Percentiles rank a stretch among this genome's conserved stretches.
These are phyloP conservation scores for Allolobophora icterica DNA, from an alignment of 2,888 invertebrate genomes.

Conservation along the genomic window DNA sequence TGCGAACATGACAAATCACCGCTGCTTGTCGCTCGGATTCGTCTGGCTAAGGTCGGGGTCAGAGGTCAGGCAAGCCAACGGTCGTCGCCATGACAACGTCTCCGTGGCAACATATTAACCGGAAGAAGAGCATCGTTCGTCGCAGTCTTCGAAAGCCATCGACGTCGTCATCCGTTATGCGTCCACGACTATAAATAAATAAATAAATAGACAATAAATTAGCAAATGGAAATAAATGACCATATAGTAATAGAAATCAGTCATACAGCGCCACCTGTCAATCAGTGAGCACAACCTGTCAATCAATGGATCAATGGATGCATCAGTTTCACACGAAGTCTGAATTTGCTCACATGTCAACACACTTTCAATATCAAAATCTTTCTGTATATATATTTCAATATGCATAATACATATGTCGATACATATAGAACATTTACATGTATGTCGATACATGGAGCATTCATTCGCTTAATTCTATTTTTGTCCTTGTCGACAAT, in stretches of 20 bases:
- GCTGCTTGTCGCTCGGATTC: neutral
- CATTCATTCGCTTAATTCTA: too few relatives aligned
- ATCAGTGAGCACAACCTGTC: too few relatives aligned
- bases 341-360: too few relatives aligned
- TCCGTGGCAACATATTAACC: neutral
- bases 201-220: neutral
- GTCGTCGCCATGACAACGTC: conserved; percentile 1
- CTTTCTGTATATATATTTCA: too few relatives aligned
- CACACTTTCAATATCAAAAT: too few relatives aligned
- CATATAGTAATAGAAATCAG: neutral
- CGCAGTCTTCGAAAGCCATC: neutral
- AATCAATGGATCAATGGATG: neutral
- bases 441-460: too few relatives aligned
- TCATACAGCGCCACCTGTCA: too few relatives aligned
- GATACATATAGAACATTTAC: too few relatives aligned
- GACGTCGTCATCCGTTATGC: neutral
- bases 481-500: too few relatives aligned
- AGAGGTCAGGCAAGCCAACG: neutral
- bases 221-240: neutral
- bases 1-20: neutral
- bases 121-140: neutral
- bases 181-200: neutral
- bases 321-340: neutral
- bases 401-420: too few relatives aligned
- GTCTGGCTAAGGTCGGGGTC: neutral